Conservation (phyloP, 2,797 vertebrate species). For the Paramormyrops hopkinsi region DNA sequence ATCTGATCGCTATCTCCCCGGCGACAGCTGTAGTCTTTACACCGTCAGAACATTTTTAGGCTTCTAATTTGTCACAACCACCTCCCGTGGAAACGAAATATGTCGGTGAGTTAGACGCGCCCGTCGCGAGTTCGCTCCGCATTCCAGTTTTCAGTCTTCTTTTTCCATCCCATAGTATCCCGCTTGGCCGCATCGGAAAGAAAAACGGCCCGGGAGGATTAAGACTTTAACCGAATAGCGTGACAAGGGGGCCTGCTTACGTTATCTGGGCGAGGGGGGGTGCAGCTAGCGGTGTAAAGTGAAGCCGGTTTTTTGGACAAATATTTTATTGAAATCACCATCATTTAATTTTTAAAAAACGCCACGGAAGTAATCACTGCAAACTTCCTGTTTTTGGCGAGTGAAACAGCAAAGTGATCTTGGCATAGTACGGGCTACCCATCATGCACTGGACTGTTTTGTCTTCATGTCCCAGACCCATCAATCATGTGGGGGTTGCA, state of each 20-base stretch:
- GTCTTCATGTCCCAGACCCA: conserved; percentile 13
- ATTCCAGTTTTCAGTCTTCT: conserved; percentile 10
- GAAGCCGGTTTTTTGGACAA: not conserved
- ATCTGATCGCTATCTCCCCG: conserved; percentile 75
- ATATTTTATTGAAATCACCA: not conserved
- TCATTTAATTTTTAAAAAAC: not conserved
- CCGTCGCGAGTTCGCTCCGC: conserved; percentile 32
- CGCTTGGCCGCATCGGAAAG: not conserved
- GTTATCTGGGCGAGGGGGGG: not conserved
- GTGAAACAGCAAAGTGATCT: not conserved
- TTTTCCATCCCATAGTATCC: not conserved
- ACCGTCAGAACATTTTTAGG: conserved; percentile 77
- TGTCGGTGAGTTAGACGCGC: conserved; percentile 61
- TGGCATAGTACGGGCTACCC: not conserved
- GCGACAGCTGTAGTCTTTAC: conserved; percentile 78
- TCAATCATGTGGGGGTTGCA: not conserved
- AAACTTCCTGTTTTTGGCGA: not conserved
- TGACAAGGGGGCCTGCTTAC: not conserved
- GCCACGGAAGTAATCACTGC: not conserved
- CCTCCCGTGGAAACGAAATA: conserved; percentile 80
- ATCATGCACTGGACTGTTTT: conserved; percentile 1
- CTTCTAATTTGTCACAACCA: conserved; percentile 85
- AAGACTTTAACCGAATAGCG: conserved; percentile 1
- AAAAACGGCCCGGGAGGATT: conserved; percentile 7
- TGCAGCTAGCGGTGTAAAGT: not conserved